A percentile compares a stretch with the other conserved stretches of the same genome.
phyloP scores from a whole-genome alignment of 2,888 invertebrate species.

The Linyphia triangularis region DNA sequence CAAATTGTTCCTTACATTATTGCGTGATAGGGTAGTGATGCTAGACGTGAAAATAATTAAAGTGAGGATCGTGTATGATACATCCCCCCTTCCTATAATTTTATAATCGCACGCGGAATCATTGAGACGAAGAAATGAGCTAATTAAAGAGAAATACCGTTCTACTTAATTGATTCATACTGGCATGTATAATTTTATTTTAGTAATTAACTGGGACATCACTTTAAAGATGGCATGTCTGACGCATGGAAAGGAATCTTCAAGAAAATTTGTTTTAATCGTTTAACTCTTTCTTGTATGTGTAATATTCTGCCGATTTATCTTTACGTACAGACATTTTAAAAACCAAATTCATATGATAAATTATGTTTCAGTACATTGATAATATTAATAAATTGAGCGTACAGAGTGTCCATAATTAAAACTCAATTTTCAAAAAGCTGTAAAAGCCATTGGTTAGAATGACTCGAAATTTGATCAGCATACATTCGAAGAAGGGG shows the following conservation, averaged over 20 bases:
- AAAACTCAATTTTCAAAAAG: background rate
- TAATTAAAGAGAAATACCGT: constrained; percentile 24
- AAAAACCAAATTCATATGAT: no score
- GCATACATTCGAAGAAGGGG: no score
- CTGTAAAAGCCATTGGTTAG: background rate
- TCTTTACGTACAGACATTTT: no score
- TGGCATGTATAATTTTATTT: background rate
- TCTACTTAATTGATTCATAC: constrained; percentile 3
- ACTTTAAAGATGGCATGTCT: background rate
- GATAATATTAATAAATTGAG: background rate
- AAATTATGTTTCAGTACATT: background rate
- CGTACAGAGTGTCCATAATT: background rate
- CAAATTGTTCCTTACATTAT: background rate
- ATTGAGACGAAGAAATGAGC: constrained; percentile 33
- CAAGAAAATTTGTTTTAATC: no score
- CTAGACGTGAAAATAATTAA: constrained; percentile 31
- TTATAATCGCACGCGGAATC: constrained; percentile 35
- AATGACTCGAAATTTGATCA: no score
- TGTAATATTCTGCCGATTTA: no score
- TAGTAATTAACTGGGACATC: constrained; percentile 6
- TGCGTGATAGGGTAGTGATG: background rate
- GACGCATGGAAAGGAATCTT: no score
- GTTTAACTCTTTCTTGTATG: no score
- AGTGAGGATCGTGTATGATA: constrained; percentile 9
- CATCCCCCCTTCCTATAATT: constrained; percentile 32